Evolutionary conservation across 2,113 vertebrate species (phyloP).

Genomic region (Percopsis transmontana): DNA sequence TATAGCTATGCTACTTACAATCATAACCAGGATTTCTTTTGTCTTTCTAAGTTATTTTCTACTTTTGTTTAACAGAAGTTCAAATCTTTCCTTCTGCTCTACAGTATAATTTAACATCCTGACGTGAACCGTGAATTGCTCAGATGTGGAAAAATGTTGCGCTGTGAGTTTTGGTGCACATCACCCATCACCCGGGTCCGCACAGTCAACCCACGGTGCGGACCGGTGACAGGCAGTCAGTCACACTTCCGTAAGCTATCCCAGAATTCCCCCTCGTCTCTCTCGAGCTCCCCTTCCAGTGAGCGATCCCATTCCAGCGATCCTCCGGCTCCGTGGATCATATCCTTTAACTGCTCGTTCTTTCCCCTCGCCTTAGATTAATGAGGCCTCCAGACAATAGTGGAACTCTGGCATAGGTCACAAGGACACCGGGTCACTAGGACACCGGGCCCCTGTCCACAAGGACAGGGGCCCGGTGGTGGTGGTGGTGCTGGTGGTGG

Average conservation of each 20-base stretch:
- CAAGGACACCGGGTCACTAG: no score
- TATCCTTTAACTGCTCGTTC: conserved; percentile 32
- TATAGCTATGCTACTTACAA: no score
- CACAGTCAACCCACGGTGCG: neutral
- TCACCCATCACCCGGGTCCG: neutral
- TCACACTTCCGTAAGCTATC: conserved; percentile 26
- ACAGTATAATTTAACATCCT: no score
- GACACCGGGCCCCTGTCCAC: no score
- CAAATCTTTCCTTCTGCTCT: no score
- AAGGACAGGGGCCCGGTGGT: conserved; percentile 4
- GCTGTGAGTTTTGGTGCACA: no score
- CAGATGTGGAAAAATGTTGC: no score
- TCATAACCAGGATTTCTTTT: no score
- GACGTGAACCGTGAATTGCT: no score
- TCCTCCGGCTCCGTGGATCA: conserved; percentile 19
- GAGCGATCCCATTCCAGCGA: neutral
- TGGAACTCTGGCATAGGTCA: conserved; percentile 36
- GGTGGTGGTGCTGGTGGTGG: neutral
- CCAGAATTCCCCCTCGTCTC: neutral
- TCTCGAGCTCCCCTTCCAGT: conserved; percentile 3
- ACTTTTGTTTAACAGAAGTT: no score
- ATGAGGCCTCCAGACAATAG: conserved; percentile 57
- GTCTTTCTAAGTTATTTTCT: no score
- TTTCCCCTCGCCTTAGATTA: conserved; percentile 27
- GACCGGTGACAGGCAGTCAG: conserved; percentile 12